Evolutionary conservation across 2,113 vertebrate species (phyloP).

Genomic region (Limanda limanda): DNA sequence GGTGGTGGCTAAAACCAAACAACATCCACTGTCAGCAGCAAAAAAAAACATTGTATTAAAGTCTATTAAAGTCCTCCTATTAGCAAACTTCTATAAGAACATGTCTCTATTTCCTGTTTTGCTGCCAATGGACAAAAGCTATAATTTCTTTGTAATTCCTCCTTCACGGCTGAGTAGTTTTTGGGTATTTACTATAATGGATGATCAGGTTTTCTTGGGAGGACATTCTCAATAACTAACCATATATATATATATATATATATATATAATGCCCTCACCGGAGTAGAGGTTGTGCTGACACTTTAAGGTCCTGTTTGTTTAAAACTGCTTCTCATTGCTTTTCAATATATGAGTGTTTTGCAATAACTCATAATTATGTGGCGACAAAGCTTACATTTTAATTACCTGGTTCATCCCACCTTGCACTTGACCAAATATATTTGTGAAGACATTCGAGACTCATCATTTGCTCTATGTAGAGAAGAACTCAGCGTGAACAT

Average conservation of each 20-base stretch:
- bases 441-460: neutral
- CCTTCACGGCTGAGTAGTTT: too few relatives aligned
- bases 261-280: too few relatives aligned
- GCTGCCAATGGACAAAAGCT: neutral
- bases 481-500: neutral
- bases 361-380: neutral
- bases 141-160: neutral
- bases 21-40: too few relatives aligned
- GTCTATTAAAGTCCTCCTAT: too few relatives aligned
- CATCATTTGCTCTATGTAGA: neutral
- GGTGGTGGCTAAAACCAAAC: too few relatives aligned
- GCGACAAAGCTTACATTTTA: neutral
- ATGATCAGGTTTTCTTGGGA: too few relatives aligned
- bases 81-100: too few relatives aligned
- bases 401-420: neutral
- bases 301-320: neutral
- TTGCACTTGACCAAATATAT: neutral
- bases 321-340: neutral
- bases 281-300: neutral
- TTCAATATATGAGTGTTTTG: too few relatives aligned
- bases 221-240: too few relatives aligned
- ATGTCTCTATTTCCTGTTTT: neutral
- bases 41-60: too few relatives aligned
- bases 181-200: too few relatives aligned
- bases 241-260: too few relatives aligned